Evolutionary conservation across 2,888 invertebrate genomes (phyloP).

Genomic region (Scrobipalpa atriplicella): DNA sequence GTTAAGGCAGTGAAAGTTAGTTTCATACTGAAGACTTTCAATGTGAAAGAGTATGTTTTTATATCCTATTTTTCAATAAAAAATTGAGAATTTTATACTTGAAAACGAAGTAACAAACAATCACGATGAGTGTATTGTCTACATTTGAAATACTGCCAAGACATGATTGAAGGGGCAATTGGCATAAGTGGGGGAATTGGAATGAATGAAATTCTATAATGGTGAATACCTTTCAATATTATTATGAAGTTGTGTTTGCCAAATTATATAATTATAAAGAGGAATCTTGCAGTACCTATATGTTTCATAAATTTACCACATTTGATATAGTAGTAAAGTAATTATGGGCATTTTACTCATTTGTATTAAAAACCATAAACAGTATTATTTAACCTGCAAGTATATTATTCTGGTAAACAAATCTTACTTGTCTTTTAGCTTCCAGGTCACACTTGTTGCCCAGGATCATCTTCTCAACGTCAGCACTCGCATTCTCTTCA

Average conservation of each 20-base stretch:
- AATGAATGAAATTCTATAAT: constrained; percentile 4
- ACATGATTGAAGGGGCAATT: constrained; percentile 5
- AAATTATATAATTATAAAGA: too few relatives aligned
- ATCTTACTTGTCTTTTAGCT: constrained; percentile 92
- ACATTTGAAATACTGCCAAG: constrained; percentile 21
- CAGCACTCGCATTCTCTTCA: constrained; percentile 99
- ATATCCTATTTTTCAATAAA: too few relatives aligned
- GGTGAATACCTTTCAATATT: not conserved
- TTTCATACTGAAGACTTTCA: too few relatives aligned
- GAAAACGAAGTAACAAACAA: too few relatives aligned
- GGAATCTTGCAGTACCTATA: too few relatives aligned
- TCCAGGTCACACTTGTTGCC: constrained; percentile 99
- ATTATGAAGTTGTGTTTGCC: not conserved
- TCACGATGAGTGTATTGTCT: not conserved
- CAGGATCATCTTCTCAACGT: constrained; percentile 99
- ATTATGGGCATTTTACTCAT: too few relatives aligned
- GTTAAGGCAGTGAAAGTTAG: too few relatives aligned
- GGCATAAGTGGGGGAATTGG: not conserved
- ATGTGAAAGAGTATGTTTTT: too few relatives aligned
- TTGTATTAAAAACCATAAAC: too few relatives aligned
- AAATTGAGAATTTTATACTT: too few relatives aligned
- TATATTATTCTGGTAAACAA: not conserved
- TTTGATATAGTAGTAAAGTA: too few relatives aligned
- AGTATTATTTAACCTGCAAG: not conserved
- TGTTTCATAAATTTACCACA: too few relatives aligned